Evolutionary conservation across 1,140 invertebrate genomes (phyloP), one percentile per base, ranked within the genome.

Genomic region (Drosophila ercepeae): DNA sequence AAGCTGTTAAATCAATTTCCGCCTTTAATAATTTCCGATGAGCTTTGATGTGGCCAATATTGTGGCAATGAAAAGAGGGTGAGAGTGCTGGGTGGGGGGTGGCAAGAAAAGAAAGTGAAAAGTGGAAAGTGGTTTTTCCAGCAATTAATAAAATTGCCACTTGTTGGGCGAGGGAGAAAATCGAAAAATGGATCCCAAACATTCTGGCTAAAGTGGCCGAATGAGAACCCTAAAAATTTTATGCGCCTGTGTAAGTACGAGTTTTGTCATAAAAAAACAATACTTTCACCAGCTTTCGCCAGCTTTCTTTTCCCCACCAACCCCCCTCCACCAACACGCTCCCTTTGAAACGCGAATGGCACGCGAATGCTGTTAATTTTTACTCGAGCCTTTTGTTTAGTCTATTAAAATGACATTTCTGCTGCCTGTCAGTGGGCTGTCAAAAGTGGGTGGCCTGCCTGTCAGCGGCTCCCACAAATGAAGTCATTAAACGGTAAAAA

Each of bases 341-440:
- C 18, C 19, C 27, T n/a, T 21, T 13, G n/a, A n/a, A 23, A 16
- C 23, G 1, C 60, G 19, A 32, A 32, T 32, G 29, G 29, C 29
- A 32, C 21, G 42, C 69, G 34, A 73, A 59, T 65, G 72, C 25
- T 75, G 72, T 75, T 75, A 67, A 75, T 75, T 75, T 75, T 75
- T 75, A 75, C 75, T 75, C 50, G 70, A 75, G 71, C 70, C 72
- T 74, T 72, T 75, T 75, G 72, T 67, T 75, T 75, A 75, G 72
- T 75, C 70, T 74, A 75, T 75, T 75, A 75, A 74, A 75, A 74
- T 67, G 72, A 67, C 70, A 75, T 75, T 75, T 44, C 55, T 65
- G 60, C 32, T 55, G 70, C 45, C 68, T 73, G 71, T 63, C 71
- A 64, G 70, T 9, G 55, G 42, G 70, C 50, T 73, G 70, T 72